These are phyloP conservation scores for Phengaris arion DNA, from an alignment of 2,888 invertebrate genomes.

Conservation along the genomic window DNA sequence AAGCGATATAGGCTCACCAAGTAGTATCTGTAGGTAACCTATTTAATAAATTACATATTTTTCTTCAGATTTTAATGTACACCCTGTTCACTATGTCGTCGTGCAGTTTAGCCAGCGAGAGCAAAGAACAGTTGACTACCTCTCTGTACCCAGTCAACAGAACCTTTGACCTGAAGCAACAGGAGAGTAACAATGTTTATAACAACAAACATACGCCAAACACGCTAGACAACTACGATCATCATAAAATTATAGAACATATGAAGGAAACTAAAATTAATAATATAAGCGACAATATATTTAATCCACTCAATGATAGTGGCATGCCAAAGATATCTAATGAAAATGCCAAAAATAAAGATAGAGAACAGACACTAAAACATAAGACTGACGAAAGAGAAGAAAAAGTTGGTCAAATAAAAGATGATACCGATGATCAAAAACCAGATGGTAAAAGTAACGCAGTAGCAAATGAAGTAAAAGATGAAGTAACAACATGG, in stretches of 20 bases:
- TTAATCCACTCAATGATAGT: background rate
- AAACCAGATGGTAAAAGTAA: background rate
- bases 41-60: background rate
- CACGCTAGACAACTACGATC: background rate
- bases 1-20: too few relatives aligned
- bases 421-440: constrained; percentile 15
- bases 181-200: background rate
- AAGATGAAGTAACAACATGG: constrained; percentile 47
- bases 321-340: constrained; percentile 33
- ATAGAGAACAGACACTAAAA: background rate
- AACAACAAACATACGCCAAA: background rate
- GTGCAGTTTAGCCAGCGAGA: background rate
- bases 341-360: constrained; percentile 17
- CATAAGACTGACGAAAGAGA: background rate
- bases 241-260: background rate
- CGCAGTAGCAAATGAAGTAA: constrained; percentile 28
- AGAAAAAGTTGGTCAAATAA: background rate
- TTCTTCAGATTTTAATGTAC: background rate
- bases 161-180: background rate
- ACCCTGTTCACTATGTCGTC: background rate
- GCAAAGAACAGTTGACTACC: background rate
- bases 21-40: too few relatives aligned
- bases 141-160: background rate
- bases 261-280: background rate
- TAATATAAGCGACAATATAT: background rate